Base-by-base conservation (phyloP, 2,888 invertebrate genomes). In the Aleiodes testaceus region DNA sequence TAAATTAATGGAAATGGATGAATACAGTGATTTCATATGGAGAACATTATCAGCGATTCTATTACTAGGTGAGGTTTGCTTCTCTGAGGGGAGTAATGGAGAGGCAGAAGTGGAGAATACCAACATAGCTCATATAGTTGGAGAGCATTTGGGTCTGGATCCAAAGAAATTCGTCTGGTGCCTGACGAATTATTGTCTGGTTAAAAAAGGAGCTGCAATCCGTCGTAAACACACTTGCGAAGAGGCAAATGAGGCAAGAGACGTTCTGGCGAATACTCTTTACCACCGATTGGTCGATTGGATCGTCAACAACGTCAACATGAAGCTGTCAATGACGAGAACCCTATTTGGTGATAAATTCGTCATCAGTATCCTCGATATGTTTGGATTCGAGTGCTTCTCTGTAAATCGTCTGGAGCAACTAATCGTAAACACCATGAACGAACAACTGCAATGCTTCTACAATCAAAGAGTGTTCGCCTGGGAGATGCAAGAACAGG, bases 341-440 rank as follows among this genome's bases (percentile, higher is more conserved):
- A 92, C 94, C n/a, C 93, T 96, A 74, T 96, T 95, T 83, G 96
- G 96, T 4, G 95, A 97, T 80, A 93, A 92, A 82, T 93, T 93
- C 82, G 92, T 93, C 55, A 92, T 97, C 55, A 93, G 93, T 79
- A 88, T 98, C 66, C 88, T 97, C 80, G 98, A 98, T 84, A 92
- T 96, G 88, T 97, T 94, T 83, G 98, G 98, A 0, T 97, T 98
- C 83, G 97, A 98, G 89, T 97, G 97, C 84, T 96, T 94, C 85
- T 92, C 92, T 78, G 91, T 92, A 79, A 98, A 98, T 87, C 92
- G 93, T 11, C 89, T 97, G 75, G 95, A 97, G 79, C 97, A 97
- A 85, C 89, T 98, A 7, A 92, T 96, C 78, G 93, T 97, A 2
- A 98, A 98, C 84, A 93, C 94, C 1, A 90, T 95, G 72, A 98